A percentile compares a stretch with the other conserved stretches of the same genome.
These are phyloP conservation scores for Lasiurus borealis DNA, from an alignment of 2,113 vertebrate species.

Conservation along the genomic window DNA sequence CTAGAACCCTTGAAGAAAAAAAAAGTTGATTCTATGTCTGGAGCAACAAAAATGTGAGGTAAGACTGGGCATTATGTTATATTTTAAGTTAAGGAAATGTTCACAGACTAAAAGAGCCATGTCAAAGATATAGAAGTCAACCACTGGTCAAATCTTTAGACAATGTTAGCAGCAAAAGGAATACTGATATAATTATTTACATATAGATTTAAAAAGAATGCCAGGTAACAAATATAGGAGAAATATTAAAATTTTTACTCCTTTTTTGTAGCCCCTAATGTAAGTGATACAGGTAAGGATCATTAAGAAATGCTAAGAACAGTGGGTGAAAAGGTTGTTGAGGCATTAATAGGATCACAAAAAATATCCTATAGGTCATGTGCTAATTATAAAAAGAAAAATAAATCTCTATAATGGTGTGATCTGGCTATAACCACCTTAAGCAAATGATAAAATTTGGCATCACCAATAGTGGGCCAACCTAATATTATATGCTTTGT, in stretches of 20 bases:
- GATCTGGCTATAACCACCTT: conserved; percentile 20
- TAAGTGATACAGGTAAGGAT: conserved; percentile 33
- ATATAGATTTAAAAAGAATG: conserved; percentile 35
- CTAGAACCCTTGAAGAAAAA: neutral
- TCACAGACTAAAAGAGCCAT: conserved; percentile 8
- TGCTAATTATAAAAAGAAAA: conserved; percentile 14
- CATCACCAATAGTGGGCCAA: neutral
- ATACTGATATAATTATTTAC: conserved; percentile 10
- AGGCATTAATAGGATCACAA: neutral
- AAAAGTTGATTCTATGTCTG: neutral
- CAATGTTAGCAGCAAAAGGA: neutral
- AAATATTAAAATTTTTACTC: neutral
- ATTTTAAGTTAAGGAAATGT: conserved; percentile 39
- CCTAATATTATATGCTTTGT: neutral
- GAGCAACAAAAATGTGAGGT: neutral
- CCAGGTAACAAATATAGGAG: neutral
- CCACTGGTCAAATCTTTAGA: neutral
- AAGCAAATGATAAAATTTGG: conserved; percentile 25
- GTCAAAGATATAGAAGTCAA: neutral
- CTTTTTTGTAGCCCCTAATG: neutral
- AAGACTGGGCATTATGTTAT: neutral
- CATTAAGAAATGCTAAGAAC: neutral
- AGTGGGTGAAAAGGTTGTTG: conserved; percentile 34
- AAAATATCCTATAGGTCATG: conserved; percentile 7
- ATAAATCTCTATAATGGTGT: neutral